These are phyloP conservation scores for Euproctis similis DNA, from an alignment of 2,888 invertebrate species.

Conservation along the genomic window DNA sequence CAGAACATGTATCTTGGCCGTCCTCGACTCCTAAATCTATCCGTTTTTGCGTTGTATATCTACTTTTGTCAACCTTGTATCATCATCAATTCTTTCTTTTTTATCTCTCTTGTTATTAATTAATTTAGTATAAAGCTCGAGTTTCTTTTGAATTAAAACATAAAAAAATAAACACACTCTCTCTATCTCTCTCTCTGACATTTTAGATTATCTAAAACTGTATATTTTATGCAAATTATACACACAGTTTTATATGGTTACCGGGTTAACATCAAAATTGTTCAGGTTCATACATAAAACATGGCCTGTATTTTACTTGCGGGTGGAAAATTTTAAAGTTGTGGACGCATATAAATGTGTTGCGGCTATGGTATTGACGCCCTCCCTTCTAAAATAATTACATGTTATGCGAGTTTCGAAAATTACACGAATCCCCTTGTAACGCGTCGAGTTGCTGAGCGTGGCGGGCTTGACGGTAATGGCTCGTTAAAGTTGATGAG, in stretches of 20 bases:
- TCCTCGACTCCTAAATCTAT: too few relatives aligned
- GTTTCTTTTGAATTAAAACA: too few relatives aligned
- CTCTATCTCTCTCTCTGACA: conserved; percentile 6
- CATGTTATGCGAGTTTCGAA: conserved; percentile 65
- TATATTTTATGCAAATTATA: conserved; percentile 20
- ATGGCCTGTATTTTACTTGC: conserved; percentile 13
- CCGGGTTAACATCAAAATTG: conserved; percentile 14
- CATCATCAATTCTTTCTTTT: too few relatives aligned
- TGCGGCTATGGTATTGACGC: conserved; percentile 63
- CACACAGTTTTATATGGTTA: conserved; percentile 15
- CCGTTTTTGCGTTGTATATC: too few relatives aligned
- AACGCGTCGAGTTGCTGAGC: conserved; percentile 27
- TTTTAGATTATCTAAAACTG: conserved; percentile 11
- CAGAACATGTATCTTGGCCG: too few relatives aligned
- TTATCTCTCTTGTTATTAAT: too few relatives aligned
- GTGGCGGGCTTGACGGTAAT: conserved; percentile 47
- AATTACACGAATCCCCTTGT: conserved; percentile 58
- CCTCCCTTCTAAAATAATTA: conserved; percentile 67
- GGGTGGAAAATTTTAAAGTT: conserved; percentile 29
- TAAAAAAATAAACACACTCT: conserved; percentile 9
- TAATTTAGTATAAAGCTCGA: too few relatives aligned
- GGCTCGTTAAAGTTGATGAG: conserved; percentile 74
- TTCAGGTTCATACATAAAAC: conserved; percentile 23
- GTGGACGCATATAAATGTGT: conserved; percentile 48
- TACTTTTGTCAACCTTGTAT: too few relatives aligned